Conservation (phyloP, 2,113 vertebrate species). For the Erythrocercus mccallii region DNA sequence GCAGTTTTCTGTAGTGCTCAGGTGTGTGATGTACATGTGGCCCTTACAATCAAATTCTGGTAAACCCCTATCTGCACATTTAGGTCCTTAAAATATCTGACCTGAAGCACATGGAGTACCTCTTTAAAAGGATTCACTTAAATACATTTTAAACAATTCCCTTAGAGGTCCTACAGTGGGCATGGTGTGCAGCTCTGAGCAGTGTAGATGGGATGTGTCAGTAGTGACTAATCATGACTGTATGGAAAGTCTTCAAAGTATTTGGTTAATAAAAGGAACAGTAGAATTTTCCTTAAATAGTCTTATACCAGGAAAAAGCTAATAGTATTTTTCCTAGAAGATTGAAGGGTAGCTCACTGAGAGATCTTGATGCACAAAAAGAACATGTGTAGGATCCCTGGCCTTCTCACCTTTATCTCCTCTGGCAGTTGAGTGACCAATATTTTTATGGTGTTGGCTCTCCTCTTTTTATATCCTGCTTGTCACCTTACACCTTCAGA, state of each 20-base stretch:
- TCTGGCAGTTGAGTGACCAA: neutral
- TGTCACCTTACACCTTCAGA: neutral
- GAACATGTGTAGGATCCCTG: fast-evolving
- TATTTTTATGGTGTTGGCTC: neutral
- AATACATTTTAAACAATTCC: neutral
- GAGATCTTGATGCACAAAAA: neutral
- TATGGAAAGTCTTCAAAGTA: neutral
- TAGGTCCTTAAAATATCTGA: neutral
- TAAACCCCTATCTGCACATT: neutral
- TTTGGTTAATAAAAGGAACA: neutral
- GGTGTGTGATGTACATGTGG: neutral
- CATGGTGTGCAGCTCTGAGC: neutral
- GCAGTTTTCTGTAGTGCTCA: neutral
- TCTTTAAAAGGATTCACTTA: neutral
- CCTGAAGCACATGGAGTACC: neutral
- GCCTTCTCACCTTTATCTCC: neutral
- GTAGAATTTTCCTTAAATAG: neutral
- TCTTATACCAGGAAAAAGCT: neutral
- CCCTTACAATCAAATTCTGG: neutral
- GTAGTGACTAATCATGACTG: neutral
- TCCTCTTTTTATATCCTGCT: neutral
- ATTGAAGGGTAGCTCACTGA: neutral
- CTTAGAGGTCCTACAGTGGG: neutral
- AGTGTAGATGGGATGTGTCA: neutral
- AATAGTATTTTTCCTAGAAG: neutral